Conservation (phyloP, 1,140 invertebrate species). For the Microvelia longipes region DNA sequence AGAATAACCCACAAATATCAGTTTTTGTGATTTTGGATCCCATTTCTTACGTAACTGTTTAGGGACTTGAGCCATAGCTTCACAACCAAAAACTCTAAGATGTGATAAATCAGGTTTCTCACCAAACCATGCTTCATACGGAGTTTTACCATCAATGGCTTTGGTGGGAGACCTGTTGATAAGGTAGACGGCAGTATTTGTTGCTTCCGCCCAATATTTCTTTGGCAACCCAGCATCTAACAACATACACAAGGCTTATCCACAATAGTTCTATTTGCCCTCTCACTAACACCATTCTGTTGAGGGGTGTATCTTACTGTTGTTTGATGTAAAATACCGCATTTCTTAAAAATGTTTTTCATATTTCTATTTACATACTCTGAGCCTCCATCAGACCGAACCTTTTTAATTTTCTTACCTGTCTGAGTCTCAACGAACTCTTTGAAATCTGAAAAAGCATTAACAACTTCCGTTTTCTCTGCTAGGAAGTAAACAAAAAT, state of each 20-base stretch:
- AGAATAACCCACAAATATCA: constrained; percentile 23
- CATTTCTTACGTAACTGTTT: constrained; percentile 21
- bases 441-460: constrained; percentile 3
- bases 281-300: constrained; percentile 29
- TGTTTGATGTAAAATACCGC: constrained; percentile 7
- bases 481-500: constrained; percentile 8
- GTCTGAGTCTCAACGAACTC: not conserved
- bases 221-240: constrained; percentile 17
- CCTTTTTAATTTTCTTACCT: constrained; percentile 20
- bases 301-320: constrained; percentile 26
- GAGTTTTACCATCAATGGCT: constrained; percentile 20
- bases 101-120: constrained; percentile 21
- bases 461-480: constrained; percentile 10
- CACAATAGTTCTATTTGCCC: constrained; percentile 26
- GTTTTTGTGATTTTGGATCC: constrained; percentile 16
- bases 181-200: constrained; percentile 30
- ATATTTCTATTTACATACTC: constrained; percentile 19
- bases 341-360: constrained; percentile 2
- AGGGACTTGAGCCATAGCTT: constrained; percentile 16
- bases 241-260: constrained; percentile 24
- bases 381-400: constrained; percentile 22
- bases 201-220: constrained; percentile 17
- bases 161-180: constrained; percentile 25
- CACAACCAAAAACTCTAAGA: constrained; percentile 17
- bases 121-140: constrained; percentile 27